Base-by-base conservation (phyloP, 2,888 invertebrate species). In the Abscondita cerata region DNA sequence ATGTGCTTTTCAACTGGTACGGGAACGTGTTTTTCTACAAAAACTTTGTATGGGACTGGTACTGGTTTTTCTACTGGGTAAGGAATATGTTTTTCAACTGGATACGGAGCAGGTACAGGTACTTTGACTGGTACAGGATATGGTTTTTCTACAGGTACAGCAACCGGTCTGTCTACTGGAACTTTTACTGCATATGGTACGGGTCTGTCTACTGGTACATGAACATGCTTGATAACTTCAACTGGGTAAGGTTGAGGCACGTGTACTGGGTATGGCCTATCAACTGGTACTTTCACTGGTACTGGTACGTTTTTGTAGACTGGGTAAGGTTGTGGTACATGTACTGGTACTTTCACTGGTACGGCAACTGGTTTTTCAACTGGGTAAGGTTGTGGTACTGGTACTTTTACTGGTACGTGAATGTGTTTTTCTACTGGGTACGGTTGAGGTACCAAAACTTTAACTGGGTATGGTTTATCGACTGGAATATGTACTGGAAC, bases 391-490 rank as follows among this genome's bases (percentile, higher is more conserved):
- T 86, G 85, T 70, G 91, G 90, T 46, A 57, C 53, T 44, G 62
- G 62, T 47, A 59, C 58, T 50, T 54, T 54, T 15, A 90, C 89
- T 64, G 83, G 88, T 48, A 90, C 89, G 82, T 87, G 92, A 11
- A 91, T 80, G 76, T 87, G 87, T 79, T 90, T 91, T 80, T 90
- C 90, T 13, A 92, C 91, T 67, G 91, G 91, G 81, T 91, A 91
- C 70, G 92, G 91, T 73, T 90, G 90, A 62, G 91, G 90, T 57
- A 91, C 91, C 57, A 85, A 82, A 55, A 92, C 91, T 81, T 91
- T 91, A 72, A 91, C 91, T 75, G 91, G 90, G 79, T 88, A 88
- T 61, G 91, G 91, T 78, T 89, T 87, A 79, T 90, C 90, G 68
- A 91, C 90, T 72, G 87, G 89, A 55, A 90, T 89, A 66, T 84